phyloP scores from a whole-genome alignment of 2,113 vertebrate genomes.

The chimpanzee (Pan troglodytes) region NHGRI_mPanTro3-v2.1_pri NC_072398.2:183747001-183747500 shows the following conservation, averaged over 20 bases:
- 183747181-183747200: background rate
- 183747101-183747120: background rate
- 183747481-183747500: background rate
- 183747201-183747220: background rate
- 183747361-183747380: too few relatives aligned
- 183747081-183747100: background rate
- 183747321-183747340: too few relatives aligned
- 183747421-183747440: too few relatives aligned
- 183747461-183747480: too few relatives aligned
- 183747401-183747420: too few relatives aligned
- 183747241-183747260: background rate
- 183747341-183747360: too few relatives aligned
- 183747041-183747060: background rate
- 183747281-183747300: background rate
- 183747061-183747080: background rate
- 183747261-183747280: background rate
- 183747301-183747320: background rate
- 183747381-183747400: too few relatives aligned
- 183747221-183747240: background rate
- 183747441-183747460: too few relatives aligned
- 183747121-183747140: background rate
- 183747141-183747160: background rate
- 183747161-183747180: background rate
- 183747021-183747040: background rate
- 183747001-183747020: background rate